A percentile compares a stretch with the other conserved stretches of the same genome.
Evolutionary conservation across 2,797 vertebrate genomes (phyloP).

Genomic region (Gambelia wislizenii): DNA sequence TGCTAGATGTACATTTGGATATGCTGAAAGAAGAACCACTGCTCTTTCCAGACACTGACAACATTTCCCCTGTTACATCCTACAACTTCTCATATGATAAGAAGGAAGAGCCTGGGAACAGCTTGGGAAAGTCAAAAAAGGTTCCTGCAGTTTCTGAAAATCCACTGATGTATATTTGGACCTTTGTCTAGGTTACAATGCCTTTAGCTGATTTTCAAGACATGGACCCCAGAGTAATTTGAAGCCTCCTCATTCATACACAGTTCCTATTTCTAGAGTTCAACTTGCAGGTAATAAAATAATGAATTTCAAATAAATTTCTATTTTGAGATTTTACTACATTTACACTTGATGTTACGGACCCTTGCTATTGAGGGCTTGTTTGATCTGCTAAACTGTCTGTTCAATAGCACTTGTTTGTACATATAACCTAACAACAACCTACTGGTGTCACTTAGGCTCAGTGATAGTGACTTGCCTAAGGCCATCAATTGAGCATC

Average conservation of each 20-base stretch:
- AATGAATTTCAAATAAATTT: neutral
- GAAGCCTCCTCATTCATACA: neutral
- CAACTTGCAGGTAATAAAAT: neutral
- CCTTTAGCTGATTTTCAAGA: conserved; percentile 16
- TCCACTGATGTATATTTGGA: neutral
- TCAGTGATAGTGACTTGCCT: neutral
- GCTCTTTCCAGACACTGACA: conserved; percentile 18
- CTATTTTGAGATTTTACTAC: neutral
- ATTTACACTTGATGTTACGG: neutral
- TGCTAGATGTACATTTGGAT: conserved; percentile 12
- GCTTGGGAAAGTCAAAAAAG: neutral
- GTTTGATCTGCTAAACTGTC: neutral
- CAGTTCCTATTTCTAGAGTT: conserved; percentile 4
- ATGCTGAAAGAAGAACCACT: conserved; percentile 34
- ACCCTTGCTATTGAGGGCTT: neutral
- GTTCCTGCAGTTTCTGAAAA: conserved; percentile 10
- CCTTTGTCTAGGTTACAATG: neutral
- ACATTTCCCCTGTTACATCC: conserved; percentile 22
- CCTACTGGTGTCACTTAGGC: neutral
- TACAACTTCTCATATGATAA: conserved; percentile 9
- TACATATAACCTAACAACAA: neutral
- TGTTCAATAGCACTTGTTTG: neutral
- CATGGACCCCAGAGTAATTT: neutral
- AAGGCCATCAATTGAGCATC: neutral
- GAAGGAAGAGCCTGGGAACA: neutral